A percentile compares a stretch with the other conserved stretches of the same genome.
These are phyloP conservation scores for Baronia brevicornis DNA, from an alignment of 2,888 invertebrate species.

Conservation along the genomic window DNA sequence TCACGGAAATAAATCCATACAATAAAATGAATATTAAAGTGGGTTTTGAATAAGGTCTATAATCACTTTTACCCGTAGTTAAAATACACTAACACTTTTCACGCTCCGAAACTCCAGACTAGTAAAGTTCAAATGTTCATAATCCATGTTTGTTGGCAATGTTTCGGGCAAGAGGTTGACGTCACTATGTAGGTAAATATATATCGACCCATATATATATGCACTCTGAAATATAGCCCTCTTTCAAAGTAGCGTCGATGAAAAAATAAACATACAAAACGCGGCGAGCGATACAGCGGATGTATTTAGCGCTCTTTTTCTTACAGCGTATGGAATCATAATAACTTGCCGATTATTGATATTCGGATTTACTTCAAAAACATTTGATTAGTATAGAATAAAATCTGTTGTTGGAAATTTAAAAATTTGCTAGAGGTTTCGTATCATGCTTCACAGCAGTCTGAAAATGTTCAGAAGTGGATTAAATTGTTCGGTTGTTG, in stretches of 20 bases:
- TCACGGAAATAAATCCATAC: too few species aligned
- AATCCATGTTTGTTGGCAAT: slow-evolving; percentile 69
- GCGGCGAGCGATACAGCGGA: slow-evolving; percentile 4
- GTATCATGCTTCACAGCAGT: too few species aligned
- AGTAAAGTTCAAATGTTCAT: slow-evolving; percentile 64
- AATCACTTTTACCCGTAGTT: slow-evolving; percentile 8
- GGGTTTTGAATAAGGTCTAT: slow-evolving; percentile 8
- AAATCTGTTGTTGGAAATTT: not conserved
- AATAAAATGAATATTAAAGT: too few species aligned
- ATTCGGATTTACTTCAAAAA: slow-evolving; percentile 1
- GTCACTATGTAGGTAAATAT: slow-evolving; percentile 48
- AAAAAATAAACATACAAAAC: slow-evolving; percentile 24
- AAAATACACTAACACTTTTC: slow-evolving; percentile 40
- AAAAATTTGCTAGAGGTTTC: too few species aligned
- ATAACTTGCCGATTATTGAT: too few species aligned
- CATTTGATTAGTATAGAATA: slow-evolving; percentile 4
- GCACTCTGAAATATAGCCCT: slow-evolving; percentile 49
- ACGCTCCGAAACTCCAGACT: slow-evolving; percentile 62
- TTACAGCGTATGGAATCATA: too few species aligned
- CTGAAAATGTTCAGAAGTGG: too few species aligned
- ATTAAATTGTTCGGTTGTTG: too few species aligned
- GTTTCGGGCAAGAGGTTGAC: slow-evolving; percentile 64
- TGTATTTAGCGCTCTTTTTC: slow-evolving; percentile 11
- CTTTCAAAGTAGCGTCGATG: slow-evolving; percentile 33
- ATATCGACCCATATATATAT: slow-evolving; percentile 48